Evolutionary conservation across 2,888 invertebrate genomes (phyloP), one percentile per base, ranked within the genome.

Genomic region (Limnephilus auricula): DNA sequence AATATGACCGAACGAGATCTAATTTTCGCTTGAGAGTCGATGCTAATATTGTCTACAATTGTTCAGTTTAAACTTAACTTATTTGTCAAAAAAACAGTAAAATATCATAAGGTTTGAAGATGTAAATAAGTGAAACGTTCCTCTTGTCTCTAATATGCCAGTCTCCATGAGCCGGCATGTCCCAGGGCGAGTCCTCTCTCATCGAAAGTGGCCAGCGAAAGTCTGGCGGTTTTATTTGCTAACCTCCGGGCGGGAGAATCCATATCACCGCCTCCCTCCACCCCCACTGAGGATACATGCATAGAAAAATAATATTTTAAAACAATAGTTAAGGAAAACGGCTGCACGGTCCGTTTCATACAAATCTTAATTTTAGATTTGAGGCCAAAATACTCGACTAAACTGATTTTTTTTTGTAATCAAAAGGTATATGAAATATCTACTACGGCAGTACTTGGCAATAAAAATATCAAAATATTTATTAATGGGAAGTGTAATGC

Each of bases 181-280:
- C 98, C 98, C 93, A 98, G 97, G 94, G 98, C 97, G 94, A 97
- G 97, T 84, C 98, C 98, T 94, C 98, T 97, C 90, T 98, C 98
- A 94, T 99, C 98, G 94, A 98, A 98, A 2, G 98, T 98, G 80
- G 98, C 98, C 92, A 99, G 96, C 78, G 98, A 98, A 83, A 99
- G 96, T 93, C 98, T 97, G 92, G 98, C 98, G 92, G 99, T 95
- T 95, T 98, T 99, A 95, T 98, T 99, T 93, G 98, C 97, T 2
- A 98, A 95, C 15, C 97, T 96, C 25, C 97, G 96, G 92, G 97
- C 96, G 0, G 97, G 96, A 0, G 96, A 95, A 93, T 97, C 96
- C 93, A 93, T 92, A 84, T 93, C 93, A 10, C 93, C 93, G 9
- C 92, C 92, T 4, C 92, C 93, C 92, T 93, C 92, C 45, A 93